A percentile compares a stretch with the other conserved stretches of the same genome.
These are phyloP conservation scores for Ageneiosus marmoratus DNA, from an alignment of 2,113 vertebrate genomes.

Conservation along the genomic window DNA sequence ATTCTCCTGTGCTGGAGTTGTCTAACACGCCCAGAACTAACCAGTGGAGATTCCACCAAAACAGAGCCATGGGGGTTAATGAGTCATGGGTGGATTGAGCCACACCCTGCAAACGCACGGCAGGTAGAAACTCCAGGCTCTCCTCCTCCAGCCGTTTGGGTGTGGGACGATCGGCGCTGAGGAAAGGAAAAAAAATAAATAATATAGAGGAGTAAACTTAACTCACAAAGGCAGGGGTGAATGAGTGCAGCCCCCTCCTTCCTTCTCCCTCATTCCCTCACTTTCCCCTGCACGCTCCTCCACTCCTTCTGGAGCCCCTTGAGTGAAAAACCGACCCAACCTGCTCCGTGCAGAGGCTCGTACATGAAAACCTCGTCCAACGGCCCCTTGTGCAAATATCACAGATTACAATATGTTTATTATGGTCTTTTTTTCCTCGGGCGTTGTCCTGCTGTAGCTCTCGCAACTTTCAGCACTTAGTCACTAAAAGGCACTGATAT, in stretches of 20 bases:
- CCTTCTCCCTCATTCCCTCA: background rate
- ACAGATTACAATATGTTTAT: constrained; percentile 39
- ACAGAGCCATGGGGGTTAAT: constrained; percentile 17
- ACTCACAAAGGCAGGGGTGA: constrained; percentile 28
- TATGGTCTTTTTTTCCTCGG: background rate
- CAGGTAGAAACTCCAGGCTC: constrained; percentile 32
- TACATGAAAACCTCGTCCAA: constrained; percentile 15
- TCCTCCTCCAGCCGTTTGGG: constrained; percentile 26
- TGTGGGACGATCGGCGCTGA: constrained; percentile 17
- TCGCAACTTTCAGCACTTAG: constrained; percentile 51
- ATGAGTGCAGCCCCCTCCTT: constrained; percentile 21
- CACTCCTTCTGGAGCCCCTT: constrained; percentile 32
- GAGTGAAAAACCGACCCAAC: constrained; percentile 58
- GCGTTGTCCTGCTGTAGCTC: background rate
- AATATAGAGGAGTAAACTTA: constrained; percentile 25
- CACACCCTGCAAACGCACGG: constrained; percentile 39
- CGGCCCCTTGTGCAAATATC: constrained; percentile 33
- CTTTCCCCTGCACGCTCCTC: background rate
- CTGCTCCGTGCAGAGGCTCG: constrained; percentile 48
- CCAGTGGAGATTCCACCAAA: background rate
- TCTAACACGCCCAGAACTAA: constrained; percentile 37
- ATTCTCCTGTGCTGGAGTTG: background rate
- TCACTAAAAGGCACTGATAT: background rate
- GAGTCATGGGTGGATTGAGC: constrained; percentile 42
- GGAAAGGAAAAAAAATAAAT: background rate